phyloP scores from a whole-genome alignment of 2,888 invertebrate genomes.

The Lampropteryx suffumata region DNA sequence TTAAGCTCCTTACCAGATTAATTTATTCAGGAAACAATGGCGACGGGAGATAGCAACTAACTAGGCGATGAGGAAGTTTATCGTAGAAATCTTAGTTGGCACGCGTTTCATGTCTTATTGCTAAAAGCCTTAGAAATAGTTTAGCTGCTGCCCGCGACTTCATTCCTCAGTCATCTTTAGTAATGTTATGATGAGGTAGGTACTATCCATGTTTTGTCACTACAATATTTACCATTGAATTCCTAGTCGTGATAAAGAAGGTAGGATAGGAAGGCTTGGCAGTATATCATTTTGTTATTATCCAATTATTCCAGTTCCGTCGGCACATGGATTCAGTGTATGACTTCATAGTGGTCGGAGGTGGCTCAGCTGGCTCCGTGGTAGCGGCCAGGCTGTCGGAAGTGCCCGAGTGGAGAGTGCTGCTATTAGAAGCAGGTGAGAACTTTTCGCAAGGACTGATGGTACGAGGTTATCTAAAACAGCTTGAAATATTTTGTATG shows the following conservation, averaged over 20 bases:
- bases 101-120: background rate
- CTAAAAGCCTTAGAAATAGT: background rate
- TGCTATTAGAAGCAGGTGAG: constrained; percentile 88
- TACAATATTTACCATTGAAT: too few species aligned
- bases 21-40: constrained; percentile 14
- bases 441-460: background rate
- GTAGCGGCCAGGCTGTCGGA: constrained; percentile 88
- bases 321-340: constrained; percentile 84
- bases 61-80: constrained; percentile 11
- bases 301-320: constrained; percentile 57
- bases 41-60: constrained; percentile 10
- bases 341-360: constrained; percentile 90
- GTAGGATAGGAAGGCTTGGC: too few species aligned
- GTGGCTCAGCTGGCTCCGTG: constrained; percentile 88
- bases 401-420: constrained; percentile 87
- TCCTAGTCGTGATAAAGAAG: too few species aligned
- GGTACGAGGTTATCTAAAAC: too few species aligned
- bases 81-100: background rate
- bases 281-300: background rate
- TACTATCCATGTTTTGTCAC: too few species aligned
- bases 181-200: too few species aligned
- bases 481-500: too few species aligned
- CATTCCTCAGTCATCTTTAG: too few species aligned
- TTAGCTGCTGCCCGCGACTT: too few species aligned
- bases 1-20: constrained; percentile 8